Percentiles rank a stretch among this genome's conserved stretches.
phyloP scores from a whole-genome alignment of 2,888 invertebrate genomes.

The Pterobdella sp. region DNA sequence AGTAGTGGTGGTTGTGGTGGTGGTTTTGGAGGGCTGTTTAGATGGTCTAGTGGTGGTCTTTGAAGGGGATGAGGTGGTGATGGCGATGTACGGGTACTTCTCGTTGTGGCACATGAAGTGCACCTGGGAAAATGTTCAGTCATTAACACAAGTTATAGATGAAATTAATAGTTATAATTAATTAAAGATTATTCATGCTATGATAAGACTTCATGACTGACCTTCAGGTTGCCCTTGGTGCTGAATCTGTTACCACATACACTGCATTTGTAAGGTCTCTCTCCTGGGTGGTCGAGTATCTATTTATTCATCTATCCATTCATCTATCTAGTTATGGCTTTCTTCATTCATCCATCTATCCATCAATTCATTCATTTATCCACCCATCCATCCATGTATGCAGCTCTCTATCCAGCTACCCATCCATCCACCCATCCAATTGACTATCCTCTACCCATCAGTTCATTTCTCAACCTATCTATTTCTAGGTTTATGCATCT shows the following conservation, averaged over 20 bases:
- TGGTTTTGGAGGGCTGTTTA: too few species aligned
- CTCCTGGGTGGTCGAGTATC: slow-evolving; percentile 32
- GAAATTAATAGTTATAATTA: too few species aligned
- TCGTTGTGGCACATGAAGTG: slow-evolving; percentile 71
- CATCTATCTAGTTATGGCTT: not conserved
- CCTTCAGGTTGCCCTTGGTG: slow-evolving; percentile 93
- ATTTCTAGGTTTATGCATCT: too few species aligned
- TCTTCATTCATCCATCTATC: not conserved
- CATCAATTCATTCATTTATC: not conserved
- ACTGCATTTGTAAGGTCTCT: slow-evolving; percentile 79
- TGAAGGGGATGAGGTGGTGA: slow-evolving; percentile 9
- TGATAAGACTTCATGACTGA: too few species aligned
- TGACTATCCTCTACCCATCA: too few species aligned
- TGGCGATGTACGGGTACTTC: slow-evolving; percentile 61
- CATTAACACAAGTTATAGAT: too few species aligned
- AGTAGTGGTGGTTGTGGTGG: not conserved
- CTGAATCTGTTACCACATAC: slow-evolving; percentile 67
- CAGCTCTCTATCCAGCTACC: too few species aligned
- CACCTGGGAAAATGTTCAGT: too few species aligned
- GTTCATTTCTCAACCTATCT: too few species aligned
- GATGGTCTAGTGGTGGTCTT: slow-evolving; percentile 16
- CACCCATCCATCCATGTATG: too few species aligned
- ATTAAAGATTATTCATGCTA: too few species aligned
- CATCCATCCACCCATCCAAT: too few species aligned
- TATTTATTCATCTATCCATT: not conserved